Percentiles rank a stretch among this genome's conserved stretches.
These are phyloP conservation scores for Dichetophora obliterata DNA, from an alignment of 2,888 invertebrate genomes.

Conservation along the genomic window DNA sequence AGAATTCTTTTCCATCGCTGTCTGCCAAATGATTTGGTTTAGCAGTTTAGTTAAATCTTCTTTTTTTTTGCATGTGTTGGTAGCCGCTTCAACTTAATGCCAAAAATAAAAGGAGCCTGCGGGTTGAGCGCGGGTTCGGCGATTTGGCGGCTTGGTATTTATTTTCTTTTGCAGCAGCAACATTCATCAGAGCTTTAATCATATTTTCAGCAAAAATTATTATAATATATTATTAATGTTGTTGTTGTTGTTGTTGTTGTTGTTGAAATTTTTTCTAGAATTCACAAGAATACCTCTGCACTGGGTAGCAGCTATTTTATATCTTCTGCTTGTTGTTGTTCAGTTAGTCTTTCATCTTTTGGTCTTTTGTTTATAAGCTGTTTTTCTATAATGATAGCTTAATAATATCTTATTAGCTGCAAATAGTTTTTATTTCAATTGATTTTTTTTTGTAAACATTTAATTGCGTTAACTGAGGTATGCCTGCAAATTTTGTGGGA, in stretches of 20 bases:
- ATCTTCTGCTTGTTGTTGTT: not conserved
- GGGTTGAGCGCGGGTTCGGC: slow-evolving; percentile 7
- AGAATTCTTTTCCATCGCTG: not conserved
- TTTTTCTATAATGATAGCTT: slow-evolving; percentile 26
- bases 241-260: slow-evolving; percentile 30
- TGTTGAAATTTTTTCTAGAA: not conserved
- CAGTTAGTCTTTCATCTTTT: not conserved
- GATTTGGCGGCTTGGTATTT: not conserved
- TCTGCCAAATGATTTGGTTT: slow-evolving; percentile 4
- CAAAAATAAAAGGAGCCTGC: not conserved
- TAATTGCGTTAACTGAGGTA: slow-evolving; percentile 5
- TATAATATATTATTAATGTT: slow-evolving; percentile 44
- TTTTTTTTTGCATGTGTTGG: not conserved
- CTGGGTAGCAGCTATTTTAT: not conserved
- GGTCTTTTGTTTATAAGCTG: not conserved
- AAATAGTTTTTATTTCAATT: slow-evolving; percentile 31
- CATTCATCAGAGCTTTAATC: slow-evolving; percentile 59
- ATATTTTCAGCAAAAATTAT: slow-evolving; percentile 67
- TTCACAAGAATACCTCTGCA: not conserved
- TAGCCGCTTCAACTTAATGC: not conserved
- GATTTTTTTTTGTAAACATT: slow-evolving; percentile 12
- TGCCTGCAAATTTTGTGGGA: slow-evolving; percentile 28
- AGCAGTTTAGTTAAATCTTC: not conserved
- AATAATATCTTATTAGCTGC: slow-evolving; percentile 35
- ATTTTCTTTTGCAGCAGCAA: slow-evolving; percentile 40